Conservation (phyloP, 2,797 vertebrate species). For the Pipistrellus nathusii region DNA sequence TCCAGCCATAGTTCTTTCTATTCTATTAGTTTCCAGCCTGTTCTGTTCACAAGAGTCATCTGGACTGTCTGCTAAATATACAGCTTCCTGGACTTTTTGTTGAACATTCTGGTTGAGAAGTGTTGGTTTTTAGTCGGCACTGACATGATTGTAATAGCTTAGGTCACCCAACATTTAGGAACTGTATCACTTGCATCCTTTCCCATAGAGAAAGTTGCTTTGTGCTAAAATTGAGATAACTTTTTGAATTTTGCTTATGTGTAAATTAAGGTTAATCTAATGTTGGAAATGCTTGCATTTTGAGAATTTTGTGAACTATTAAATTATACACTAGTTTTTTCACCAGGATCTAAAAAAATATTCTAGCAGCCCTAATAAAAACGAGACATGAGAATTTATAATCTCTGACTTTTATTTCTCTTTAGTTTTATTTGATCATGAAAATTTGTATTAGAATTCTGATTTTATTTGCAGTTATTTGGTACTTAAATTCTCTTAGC, state of each 20-base stretch:
- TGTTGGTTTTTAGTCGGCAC: constrained; percentile 2
- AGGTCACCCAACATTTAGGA: background rate
- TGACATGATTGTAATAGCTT: background rate
- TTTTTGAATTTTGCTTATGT: constrained; percentile 3
- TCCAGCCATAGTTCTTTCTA: background rate
- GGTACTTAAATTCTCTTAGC: background rate
- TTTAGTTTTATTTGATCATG: constrained; percentile 25
- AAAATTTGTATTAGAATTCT: constrained; percentile 22
- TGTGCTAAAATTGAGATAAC: background rate
- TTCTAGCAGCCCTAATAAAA: background rate
- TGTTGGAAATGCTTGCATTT: constrained; percentile 10
- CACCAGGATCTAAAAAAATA: background rate
- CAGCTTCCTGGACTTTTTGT: background rate
- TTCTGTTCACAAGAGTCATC: constrained; percentile 10
- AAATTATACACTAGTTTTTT: background rate
- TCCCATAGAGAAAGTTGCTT: background rate
- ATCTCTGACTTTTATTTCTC: background rate
- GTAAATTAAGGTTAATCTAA: background rate
- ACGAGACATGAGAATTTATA: constrained; percentile 13
- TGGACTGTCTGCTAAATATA: constrained; percentile 3
- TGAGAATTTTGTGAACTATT: constrained; percentile 16
- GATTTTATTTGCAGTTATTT: constrained; percentile 45
- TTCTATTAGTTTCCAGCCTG: background rate
- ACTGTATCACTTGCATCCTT: background rate
- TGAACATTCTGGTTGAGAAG: background rate